These are phyloP conservation scores for Cladopsammia gracilis DNA, from an alignment of 64 coral and sea anemone species.

Conservation along the genomic window DNA sequence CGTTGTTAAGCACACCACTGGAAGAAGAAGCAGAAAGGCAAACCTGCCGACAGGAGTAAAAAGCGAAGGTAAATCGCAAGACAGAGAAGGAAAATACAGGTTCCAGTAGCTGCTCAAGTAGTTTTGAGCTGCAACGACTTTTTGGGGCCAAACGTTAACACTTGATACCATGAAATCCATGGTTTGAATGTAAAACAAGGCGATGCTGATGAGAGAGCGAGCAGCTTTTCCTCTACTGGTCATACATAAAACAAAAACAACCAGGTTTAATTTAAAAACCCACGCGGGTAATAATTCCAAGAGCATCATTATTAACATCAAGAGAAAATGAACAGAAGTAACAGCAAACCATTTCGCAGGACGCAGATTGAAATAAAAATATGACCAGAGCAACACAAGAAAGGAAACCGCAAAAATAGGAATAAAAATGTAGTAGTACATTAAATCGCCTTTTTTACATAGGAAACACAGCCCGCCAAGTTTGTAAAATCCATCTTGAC, in stretches of 20 bases:
- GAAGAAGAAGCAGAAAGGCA: conserved; percentile 67
- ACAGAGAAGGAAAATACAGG: conserved; percentile 65
- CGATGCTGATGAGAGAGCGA: conserved; percentile 67
- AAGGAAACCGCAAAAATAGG: conserved; percentile 49
- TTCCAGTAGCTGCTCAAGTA: conserved; percentile 83
- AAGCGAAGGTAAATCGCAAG: conserved; percentile 63
- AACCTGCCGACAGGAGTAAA: conserved; percentile 73
- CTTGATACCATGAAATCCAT: conserved; percentile 69
- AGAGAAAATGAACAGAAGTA: conserved; percentile 29
- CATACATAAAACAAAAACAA: conserved; percentile 49
- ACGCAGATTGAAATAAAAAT: not conserved
- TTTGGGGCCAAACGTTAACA: conserved; percentile 56
- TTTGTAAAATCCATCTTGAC: conserved; percentile 65
- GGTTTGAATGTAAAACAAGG: conserved; percentile 78
- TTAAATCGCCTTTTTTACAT: conserved; percentile 32
- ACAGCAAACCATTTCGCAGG: conserved; percentile 41
- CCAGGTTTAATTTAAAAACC: conserved; percentile 48
- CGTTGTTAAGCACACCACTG: conserved; percentile 18
- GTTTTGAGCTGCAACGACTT: conserved; percentile 51
- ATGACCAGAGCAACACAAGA: conserved; percentile 36
- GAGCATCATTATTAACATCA: conserved; percentile 51
- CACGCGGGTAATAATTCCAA: conserved; percentile 48
- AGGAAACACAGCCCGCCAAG: conserved; percentile 33
- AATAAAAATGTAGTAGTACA: conserved; percentile 41
- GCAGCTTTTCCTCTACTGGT: conserved; percentile 39